Conservation (phyloP, 2,888 invertebrate genomes). For the Leucophora obtusa region DNA sequence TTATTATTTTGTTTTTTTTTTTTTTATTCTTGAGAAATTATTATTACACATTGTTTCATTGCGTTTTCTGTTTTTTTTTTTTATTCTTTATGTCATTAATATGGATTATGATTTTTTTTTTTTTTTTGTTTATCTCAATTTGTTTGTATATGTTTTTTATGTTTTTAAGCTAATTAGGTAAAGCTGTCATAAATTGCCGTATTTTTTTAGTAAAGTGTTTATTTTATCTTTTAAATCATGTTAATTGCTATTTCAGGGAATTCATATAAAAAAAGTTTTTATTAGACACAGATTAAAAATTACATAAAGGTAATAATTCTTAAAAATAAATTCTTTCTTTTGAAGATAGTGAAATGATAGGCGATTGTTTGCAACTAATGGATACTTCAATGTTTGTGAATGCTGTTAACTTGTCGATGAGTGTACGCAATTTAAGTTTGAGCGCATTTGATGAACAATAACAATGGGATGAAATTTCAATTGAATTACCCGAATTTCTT, state of each 20-base stretch:
- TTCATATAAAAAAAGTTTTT: background rate
- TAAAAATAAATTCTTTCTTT: too few relatives aligned
- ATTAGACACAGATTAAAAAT: background rate
- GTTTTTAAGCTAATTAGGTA: conserved; percentile 25
- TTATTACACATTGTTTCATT: conserved; percentile 8
- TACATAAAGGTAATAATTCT: too few relatives aligned
- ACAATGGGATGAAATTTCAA: too few relatives aligned
- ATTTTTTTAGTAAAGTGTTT: background rate
- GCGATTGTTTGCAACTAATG: too few relatives aligned
- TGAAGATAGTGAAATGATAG: too few relatives aligned
- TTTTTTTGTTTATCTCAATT: background rate
- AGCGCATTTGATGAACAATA: too few relatives aligned
- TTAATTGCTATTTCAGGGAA: background rate
- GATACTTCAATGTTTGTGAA: too few relatives aligned
- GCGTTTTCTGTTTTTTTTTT: background rate
- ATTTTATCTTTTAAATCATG: conserved; percentile 6
- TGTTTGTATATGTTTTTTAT: background rate
- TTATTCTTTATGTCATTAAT: conserved; percentile 3
- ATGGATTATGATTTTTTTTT: conserved; percentile 26
- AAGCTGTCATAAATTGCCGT: conserved; percentile 31
- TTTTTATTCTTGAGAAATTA: conserved; percentile 13
- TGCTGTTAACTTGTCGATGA: too few relatives aligned
- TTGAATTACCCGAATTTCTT: too few relatives aligned
- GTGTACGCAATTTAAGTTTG: too few relatives aligned
- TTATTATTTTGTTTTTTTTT: background rate